Evolutionary conservation across 2,797 vertebrate species (phyloP), one percentile per base, ranked within the genome.

Genomic region (Sebastes nivosus): DNA sequence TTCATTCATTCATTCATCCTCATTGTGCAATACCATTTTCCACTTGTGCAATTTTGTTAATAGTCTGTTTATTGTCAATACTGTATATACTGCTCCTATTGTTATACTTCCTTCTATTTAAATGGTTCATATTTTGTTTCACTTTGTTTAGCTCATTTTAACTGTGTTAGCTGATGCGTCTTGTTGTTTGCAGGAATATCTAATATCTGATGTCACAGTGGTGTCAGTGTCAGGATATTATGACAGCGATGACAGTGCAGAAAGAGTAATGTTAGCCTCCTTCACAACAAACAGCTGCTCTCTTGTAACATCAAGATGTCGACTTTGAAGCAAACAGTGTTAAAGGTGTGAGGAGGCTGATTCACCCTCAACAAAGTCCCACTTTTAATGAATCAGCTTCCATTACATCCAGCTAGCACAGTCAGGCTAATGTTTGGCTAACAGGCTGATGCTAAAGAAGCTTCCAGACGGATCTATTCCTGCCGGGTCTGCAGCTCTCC

Each of bases 181-280:
- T 38, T 14, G 36, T 14, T 14, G 2, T 14, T 38, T 38, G 36
- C 36, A 38, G 36, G 36, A 38, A 38, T 38, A 38, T 14, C 36
- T 38, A 0, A 14, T 38, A 14, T 14, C 36, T 38, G 4, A 38
- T 38, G 36, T 38, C 2, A 38, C 36, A 67, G 67, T 22, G 38
- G 67, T 75, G 81, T 82, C 81, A 77, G 27, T 86, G 65, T 79
- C 77, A 76, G 72, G 69, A 63, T 75, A 79, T 63, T 50, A 60
- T 81, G 80, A 84, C 86, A 83, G 71, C 79, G 60, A 86, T 94
- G 94, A 94, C 94, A 84, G 65, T 83, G 93, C 93, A 93, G 18
- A 58, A 58, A 90, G 80, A 87, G 46, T 77, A 22, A 32, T 4
- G 57, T 61, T 57, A 64, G 25, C 60, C n/a, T 16, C 2, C 13